Evolutionary conservation across 2,888 invertebrate genomes (phyloP), one percentile per base, ranked within the genome.

Genomic region (Aphelenchoides bicaudatus): DNA sequence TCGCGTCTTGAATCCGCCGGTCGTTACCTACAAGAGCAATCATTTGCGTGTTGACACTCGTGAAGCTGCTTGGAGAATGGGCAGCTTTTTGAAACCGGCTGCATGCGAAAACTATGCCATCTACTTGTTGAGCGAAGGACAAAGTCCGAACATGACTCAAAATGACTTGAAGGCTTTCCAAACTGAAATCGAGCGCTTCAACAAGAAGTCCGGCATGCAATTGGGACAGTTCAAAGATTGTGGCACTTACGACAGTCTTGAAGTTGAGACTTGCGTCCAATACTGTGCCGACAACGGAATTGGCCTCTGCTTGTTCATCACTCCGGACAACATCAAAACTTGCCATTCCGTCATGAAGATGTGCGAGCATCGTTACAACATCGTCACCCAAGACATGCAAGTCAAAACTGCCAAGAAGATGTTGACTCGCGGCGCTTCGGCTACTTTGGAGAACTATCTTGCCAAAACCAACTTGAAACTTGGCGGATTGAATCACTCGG

Each of bases 321-420:
- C 37, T 2, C 52, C 52, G n/a, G 52, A 51, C 2, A 31, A 16
- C 38, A 51, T 51, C 37, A 51, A 34, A 13, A 13, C 19, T 6
- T 16, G 21, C 2, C 52, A 51, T 28, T 65, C 60, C 16, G 30
- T 46, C 2, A 66, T 71, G 21, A 67, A 67, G 28, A 28, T 23
- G 3, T 61, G 56, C 53, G 74, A 74, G 47, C 63, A 61, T n/a
- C 29, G 59, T 21, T 63, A 56, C 23, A 29, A 43, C 0, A 56
- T 71, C 29, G 58, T 68, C 31, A 70, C 74, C 2, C 74, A 74
- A 48, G 71, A 74, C 31, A 48, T 74, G 30, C 69, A 66, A 38
- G 52, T 70, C 56, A 52, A 48, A 1, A 71, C 61, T 8, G 71
- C 62, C 3, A 13, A 27, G 16, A 62, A 38, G 56, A 66, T 58